These are phyloP conservation scores for Champsocephalus esox DNA, from an alignment of 2,797 vertebrate species.

Conservation along the genomic window DNA sequence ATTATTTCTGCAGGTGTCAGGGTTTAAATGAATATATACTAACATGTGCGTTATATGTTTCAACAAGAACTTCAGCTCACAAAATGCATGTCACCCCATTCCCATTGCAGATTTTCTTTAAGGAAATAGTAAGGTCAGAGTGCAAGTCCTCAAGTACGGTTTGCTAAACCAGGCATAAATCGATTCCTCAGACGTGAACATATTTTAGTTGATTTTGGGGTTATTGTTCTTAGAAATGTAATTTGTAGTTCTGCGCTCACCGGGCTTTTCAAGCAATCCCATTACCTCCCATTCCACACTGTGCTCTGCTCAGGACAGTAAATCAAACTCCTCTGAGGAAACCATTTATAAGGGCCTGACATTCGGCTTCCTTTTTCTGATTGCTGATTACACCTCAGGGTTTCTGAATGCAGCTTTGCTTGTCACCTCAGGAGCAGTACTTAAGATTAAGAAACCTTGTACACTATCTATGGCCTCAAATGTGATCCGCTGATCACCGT, in stretches of 20 bases:
- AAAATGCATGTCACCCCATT: constrained; percentile 18
- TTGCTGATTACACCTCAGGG: constrained; percentile 81
- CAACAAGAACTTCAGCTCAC: constrained; percentile 19
- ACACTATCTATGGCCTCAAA: constrained; percentile 69
- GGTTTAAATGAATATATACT: constrained; percentile 28
- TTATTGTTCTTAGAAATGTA: constrained; percentile 48
- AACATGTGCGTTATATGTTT: constrained; percentile 29
- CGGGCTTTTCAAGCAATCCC: constrained; percentile 29
- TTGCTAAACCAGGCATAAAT: constrained; percentile 27
- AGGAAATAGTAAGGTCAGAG: constrained; percentile 23
- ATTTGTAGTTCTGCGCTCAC: constrained; percentile 55
- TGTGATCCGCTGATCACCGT: constrained; percentile 66
- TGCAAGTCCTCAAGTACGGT: constrained; percentile 9
- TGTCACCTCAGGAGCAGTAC: constrained; percentile 61
- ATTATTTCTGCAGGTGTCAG: constrained; percentile 29
- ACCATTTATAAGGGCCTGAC: constrained; percentile 74
- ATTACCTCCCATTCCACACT: constrained; percentile 26
- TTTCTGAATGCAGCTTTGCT: constrained; percentile 64
- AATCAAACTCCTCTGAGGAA: constrained; percentile 76
- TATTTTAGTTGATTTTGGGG: constrained; percentile 27
- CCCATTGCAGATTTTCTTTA: background rate
- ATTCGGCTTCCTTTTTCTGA: constrained; percentile 77
- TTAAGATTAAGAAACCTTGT: constrained; percentile 70
- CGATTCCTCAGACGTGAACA: constrained; percentile 4
- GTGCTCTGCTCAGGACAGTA: constrained; percentile 57